Conservation (phyloP, 1,140 invertebrate genomes). For the Thaumetopoea pityocampa region DNA sequence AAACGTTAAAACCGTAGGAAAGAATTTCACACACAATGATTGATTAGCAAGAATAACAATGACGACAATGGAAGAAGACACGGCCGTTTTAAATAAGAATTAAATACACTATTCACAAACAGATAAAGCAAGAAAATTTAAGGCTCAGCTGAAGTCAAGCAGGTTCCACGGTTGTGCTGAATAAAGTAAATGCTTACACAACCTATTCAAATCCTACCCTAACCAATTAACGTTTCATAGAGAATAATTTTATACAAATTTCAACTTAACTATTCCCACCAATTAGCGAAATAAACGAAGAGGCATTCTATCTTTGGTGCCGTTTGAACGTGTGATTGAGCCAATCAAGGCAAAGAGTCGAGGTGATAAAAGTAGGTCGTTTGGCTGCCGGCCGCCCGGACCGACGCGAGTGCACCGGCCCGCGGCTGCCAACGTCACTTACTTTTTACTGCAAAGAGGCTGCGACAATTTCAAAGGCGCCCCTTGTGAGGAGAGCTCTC, state of each 20-base stretch:
- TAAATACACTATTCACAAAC: no score
- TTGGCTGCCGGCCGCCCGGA: constrained; percentile 2
- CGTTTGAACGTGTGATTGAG: constrained; percentile 16
- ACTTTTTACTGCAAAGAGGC: constrained; percentile 33
- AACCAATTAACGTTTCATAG: no score
- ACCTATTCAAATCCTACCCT: no score
- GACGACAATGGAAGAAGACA: no score
- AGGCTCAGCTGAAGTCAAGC: no score
- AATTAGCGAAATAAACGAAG: constrained; percentile 10
- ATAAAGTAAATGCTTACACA: no score
- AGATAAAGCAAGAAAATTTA: no score
- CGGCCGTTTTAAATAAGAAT: no score
- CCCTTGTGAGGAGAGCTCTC: constrained; percentile 27
- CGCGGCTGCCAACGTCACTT: constrained; percentile 36
- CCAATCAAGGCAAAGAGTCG: constrained; percentile 12
- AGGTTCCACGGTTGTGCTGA: no score
- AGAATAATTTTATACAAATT: constrained; percentile 12
- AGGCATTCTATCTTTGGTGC: constrained; percentile 1
- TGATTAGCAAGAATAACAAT: no score
- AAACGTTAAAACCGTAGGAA: no score
- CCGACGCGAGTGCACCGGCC: constrained; percentile 28
- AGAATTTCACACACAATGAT: no score
- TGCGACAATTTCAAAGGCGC: constrained; percentile 29
- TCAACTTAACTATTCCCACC: constrained; percentile 5
- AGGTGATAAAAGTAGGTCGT: constrained; percentile 20